phyloP scores from a whole-genome alignment of 2,888 invertebrate genomes.

The Drosophila birchii region DNA sequence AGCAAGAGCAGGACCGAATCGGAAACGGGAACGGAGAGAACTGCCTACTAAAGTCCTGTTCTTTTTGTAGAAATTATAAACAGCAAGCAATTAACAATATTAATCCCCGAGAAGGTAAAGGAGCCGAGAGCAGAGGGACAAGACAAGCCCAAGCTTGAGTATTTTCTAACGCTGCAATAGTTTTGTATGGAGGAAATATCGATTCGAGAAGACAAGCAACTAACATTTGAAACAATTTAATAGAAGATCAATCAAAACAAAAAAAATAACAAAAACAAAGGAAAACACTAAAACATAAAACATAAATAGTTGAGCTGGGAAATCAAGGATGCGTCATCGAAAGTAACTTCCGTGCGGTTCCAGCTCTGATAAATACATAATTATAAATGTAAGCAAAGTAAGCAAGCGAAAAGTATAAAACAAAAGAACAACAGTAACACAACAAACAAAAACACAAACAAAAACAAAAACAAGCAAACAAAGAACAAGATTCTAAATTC shows the following conservation, averaged over 20 bases:
- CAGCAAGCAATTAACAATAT: slow-evolving; percentile 28
- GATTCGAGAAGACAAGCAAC: slow-evolving; percentile 35
- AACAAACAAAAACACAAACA: slow-evolving; percentile 8
- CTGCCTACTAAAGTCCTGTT: slow-evolving; percentile 14
- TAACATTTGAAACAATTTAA: slow-evolving; percentile 51
- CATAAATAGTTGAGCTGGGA: slow-evolving; percentile 9
- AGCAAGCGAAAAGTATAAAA: slow-evolving; percentile 19
- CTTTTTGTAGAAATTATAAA: slow-evolving; percentile 19
- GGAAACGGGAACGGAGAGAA: slow-evolving; percentile 46
- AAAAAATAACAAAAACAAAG: slow-evolving; percentile 22
- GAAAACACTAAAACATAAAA: slow-evolving; percentile 24
- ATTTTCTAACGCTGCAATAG: slow-evolving; percentile 60
- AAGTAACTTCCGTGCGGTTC: neutral
- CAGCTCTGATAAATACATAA: slow-evolving; percentile 45
- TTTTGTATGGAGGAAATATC: slow-evolving; percentile 37
- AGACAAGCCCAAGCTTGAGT: slow-evolving; percentile 20
- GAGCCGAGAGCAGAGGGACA: slow-evolving; percentile 4
- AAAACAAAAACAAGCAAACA: slow-evolving; percentile 24
- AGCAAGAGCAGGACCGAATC: slow-evolving; percentile 54
- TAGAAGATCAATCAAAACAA: slow-evolving; percentile 35
- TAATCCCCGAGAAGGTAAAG: slow-evolving; percentile 5
- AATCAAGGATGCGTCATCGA: neutral
- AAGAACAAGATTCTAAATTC: slow-evolving; percentile 28
- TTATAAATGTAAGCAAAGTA: slow-evolving; percentile 56
- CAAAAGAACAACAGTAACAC: slow-evolving; percentile 24